These are phyloP conservation scores for Chaenodraco wilsoni DNA, from an alignment of 2,797 vertebrate species.

Conservation along the genomic window DNA sequence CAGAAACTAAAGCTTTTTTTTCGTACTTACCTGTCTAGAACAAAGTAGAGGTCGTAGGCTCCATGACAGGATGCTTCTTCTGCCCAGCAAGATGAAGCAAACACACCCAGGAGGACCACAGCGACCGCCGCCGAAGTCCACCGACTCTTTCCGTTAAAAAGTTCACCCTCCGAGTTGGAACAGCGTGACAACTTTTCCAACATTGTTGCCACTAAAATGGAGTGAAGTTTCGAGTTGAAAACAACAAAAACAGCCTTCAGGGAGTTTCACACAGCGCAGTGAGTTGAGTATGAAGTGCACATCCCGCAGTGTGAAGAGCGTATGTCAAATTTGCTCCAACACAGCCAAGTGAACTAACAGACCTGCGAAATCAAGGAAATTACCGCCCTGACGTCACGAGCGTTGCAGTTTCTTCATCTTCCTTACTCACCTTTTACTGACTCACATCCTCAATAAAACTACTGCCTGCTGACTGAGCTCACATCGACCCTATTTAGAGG, in stretches of 20 bases:
- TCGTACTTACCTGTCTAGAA: slow-evolving; percentile 90
- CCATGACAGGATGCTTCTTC: slow-evolving; percentile 88
- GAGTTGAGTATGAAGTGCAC: background rate
- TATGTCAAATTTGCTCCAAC: slow-evolving; percentile 48
- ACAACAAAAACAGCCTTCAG: fast-evolving
- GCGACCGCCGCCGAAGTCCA: slow-evolving; percentile 37
- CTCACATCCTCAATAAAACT: slow-evolving; percentile 39
- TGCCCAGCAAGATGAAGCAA: slow-evolving; percentile 58
- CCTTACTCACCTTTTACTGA: slow-evolving; percentile 44
- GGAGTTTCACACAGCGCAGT: background rate
- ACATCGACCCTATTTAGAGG: fast-evolving
- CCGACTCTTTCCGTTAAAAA: slow-evolving; percentile 8
- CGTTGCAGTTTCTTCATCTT: slow-evolving; percentile 40
- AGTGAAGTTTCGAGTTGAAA: fast-evolving
- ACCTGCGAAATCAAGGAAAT: slow-evolving; percentile 64
- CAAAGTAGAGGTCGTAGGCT: slow-evolving; percentile 94
- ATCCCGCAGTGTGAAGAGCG: slow-evolving; percentile 22
- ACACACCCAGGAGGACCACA: slow-evolving; percentile 44
- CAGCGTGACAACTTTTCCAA: background rate
- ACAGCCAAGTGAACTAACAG: slow-evolving; percentile 16
- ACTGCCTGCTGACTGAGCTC: background rate
- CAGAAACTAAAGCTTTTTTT: background rate
- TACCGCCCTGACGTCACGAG: slow-evolving; percentile 59
- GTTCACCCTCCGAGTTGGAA: slow-evolving; percentile 34
- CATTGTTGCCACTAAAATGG: slow-evolving; percentile 25